phyloP scores from a whole-genome alignment of 23 tunicate species.

The Aplidium turbinatum region DNA sequence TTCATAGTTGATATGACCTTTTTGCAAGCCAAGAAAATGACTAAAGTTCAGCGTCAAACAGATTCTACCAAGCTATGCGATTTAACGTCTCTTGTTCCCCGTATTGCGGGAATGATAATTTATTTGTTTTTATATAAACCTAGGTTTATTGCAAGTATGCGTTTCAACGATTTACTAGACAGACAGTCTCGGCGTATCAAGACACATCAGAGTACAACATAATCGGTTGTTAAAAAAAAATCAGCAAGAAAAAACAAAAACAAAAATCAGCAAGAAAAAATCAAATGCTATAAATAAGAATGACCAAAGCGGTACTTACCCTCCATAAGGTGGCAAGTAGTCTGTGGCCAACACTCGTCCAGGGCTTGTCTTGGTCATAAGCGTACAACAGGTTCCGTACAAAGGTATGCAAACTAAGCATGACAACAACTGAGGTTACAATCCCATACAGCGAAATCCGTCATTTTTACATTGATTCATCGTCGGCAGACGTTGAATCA shows the following conservation, averaged over 20 bases:
- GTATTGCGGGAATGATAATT: too few relatives aligned
- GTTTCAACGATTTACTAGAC: background rate
- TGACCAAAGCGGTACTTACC: slow-evolving; percentile 51
- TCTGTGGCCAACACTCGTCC: slow-evolving; percentile 95
- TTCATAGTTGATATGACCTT: too few relatives aligned
- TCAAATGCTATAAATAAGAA: background rate
- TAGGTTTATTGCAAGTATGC: too few relatives aligned
- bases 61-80: background rate
- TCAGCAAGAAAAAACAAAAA: background rate
- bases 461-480: too few relatives aligned
- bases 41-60: background rate
- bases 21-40: background rate
- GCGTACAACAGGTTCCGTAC: slow-evolving; percentile 90
- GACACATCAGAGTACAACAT: too few relatives aligned
- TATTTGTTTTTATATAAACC: too few relatives aligned
- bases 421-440: too few relatives aligned
- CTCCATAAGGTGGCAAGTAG: slow-evolving; percentile 91
- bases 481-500: too few relatives aligned
- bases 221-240: too few relatives aligned
- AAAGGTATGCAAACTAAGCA: slow-evolving; percentile 51
- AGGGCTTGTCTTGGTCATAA: slow-evolving; percentile 95
- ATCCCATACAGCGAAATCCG: too few relatives aligned
- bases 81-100: too few relatives aligned
- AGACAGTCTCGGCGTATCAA: too few relatives aligned
- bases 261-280: background rate